Base-by-base conservation (phyloP, 2,797 vertebrate genomes). In the Sebastes iracundus region DNA sequence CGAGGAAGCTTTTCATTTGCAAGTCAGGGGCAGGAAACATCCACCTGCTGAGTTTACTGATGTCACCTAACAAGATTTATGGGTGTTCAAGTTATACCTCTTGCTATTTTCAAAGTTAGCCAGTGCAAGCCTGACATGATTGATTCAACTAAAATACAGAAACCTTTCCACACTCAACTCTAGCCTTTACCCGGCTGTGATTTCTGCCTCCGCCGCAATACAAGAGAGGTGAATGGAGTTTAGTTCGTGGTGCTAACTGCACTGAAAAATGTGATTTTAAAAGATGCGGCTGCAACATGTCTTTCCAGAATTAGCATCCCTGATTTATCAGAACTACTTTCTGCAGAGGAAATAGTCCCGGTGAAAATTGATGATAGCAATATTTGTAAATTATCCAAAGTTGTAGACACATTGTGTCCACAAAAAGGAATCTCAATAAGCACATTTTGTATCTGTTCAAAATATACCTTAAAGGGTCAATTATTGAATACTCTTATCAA, bases 1-100 rank as follows among this genome's bases (percentile, higher is more conserved):
- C 1, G 1, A 33, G 38, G 59, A 49, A 59, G 66, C 35, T 30
- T 55, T 72, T 83, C 35, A 49, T 72, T 49, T 42, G 32, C 22
- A 18, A 2, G 55, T 71, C n/a, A 2, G 77, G 27, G 52, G 56
- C 12, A 32, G 8, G 6, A 20, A 60, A 65, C 61, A 33, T 56
- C 35, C 38, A 62, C 69, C 69, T 27, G 73, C 73, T 49, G 82
- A 25, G 71, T 25, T 58, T 27, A 28, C 30, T 9, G 49, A 52
- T 32, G 33, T 63, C 77, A 30, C 52, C 59, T 6, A 5, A 49
- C 32, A 3, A n/a, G 5, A 49, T 65, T 30, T 58, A 23, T 22
- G 9, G 49, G 62, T 33, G 70, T 53, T 64, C 53, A 16, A 1
- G 23, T 59, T 14, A 9, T 3, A 33, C 3, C 27, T 65, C 25